Percentiles rank a stretch among this genome's conserved stretches.
Conservation (phyloP, 2,113 vertebrate genomes). For the Orthonyx spaldingii region DNA sequence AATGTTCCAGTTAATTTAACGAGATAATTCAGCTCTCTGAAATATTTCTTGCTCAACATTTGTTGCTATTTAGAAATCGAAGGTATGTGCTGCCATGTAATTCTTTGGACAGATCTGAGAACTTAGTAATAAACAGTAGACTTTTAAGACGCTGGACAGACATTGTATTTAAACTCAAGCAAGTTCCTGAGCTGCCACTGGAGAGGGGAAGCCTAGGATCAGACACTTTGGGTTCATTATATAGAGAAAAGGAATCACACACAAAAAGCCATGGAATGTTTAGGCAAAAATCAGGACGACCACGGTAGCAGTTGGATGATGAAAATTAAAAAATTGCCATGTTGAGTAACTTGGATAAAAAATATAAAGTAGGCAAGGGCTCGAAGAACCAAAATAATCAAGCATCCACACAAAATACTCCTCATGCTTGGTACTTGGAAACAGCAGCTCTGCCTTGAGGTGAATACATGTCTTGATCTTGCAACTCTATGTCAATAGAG, state of each 20-base stretch:
- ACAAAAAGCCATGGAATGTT: background rate
- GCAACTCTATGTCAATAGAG: background rate
- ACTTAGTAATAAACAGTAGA: constrained; percentile 9
- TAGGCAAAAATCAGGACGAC: background rate
- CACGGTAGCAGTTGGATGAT: background rate
- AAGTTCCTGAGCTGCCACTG: background rate
- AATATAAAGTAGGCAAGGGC: background rate
- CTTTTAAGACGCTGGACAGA: background rate
- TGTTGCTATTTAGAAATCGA: constrained; percentile 37
- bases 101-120: constrained; percentile 46
- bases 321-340: background rate
- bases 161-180: background rate
- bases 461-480: background rate
- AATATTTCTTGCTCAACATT: constrained; percentile 61
- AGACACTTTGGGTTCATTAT: background rate
- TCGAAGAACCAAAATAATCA: background rate
- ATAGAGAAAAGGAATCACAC: background rate
- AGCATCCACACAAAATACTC: background rate
- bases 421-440: background rate
- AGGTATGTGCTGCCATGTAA: constrained; percentile 37
- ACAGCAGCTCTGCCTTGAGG: background rate
- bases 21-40: constrained; percentile 59
- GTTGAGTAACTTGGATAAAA: background rate
- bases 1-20: constrained; percentile 71
- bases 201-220: background rate